Base-by-base conservation (phyloP, 2,113 vertebrate genomes). In the Trematocara unimaculatum region DNA sequence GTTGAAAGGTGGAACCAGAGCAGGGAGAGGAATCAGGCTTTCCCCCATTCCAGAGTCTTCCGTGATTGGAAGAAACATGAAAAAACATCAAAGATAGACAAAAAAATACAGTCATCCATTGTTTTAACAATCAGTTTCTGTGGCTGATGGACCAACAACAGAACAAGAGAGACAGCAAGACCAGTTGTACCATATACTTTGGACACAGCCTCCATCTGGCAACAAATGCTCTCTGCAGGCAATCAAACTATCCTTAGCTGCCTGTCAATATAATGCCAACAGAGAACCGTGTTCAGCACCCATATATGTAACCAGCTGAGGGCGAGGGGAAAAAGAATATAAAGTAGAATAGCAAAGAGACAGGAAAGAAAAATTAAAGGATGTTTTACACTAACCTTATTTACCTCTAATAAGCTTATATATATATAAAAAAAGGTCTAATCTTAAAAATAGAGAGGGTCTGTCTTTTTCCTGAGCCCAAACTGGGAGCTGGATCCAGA, bases 281-380 rank as follows among this genome's bases (percentile, higher is more conserved):
- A 20, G 18, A 20, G 60, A 0, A 64, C 10, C 4, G 1, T 64
- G 33, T 38, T 64, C 4, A 64, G 1, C 9, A 64, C 17, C 31
- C 0, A 64, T 64, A 64, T 13, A 1, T 64, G 4, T 70, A 40
- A 40, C 62, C 35, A 40, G 62, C 12, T 67, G 35, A 20, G 3
- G 12, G 2, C 0, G 0, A 67, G n/a, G 11, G 35, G 11, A 0
- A 1, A 70, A 20, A 20, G 12, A 70, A 70, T 20, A 23, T 20
- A 23, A 40, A 70, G 11, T 14, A 70, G 18, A 40, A 40, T 40
- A 23, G 11, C 4, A 67, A n/a, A 40, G 3, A 40, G 35, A 4
- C 0, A 67, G 35, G n/a, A 67, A 67, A 67, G 18, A 40, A 0
- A 40, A 67, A 40, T 20, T 14, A 40, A 42, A 40, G 38, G 2